Base-by-base conservation (phyloP, 1,140 invertebrate species). In the Procambarus clarkii region DNA sequence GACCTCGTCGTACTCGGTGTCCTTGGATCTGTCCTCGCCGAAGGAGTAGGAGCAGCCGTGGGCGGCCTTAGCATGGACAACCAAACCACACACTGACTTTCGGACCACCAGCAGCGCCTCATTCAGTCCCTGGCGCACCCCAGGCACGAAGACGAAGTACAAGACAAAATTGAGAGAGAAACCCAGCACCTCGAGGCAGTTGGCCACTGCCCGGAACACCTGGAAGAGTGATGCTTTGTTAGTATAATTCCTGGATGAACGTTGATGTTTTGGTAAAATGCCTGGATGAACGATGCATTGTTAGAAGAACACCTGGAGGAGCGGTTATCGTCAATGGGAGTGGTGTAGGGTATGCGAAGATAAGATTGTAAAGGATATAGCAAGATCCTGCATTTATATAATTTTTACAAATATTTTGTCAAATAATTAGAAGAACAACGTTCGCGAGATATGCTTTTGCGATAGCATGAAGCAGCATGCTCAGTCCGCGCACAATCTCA, bases 141-240 rank as follows among this genome's bases (percentile, higher is more conserved):
- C 86, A 7, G 69, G 74, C 80, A 93, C 86, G 50, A 93, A 86
- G 34, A 74, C 71, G 89, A 93, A 93, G 87, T 93, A 93, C 15
- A 93, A 82, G 4, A 93, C 74, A 45, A 93, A 92, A 60, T 93
- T 93, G 21, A 92, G 86, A 0, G 90, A 93, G 34, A 92, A 91
- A 5, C 92, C 91, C 34, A 93, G 81, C 15, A 89, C 78, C 78
- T 93, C 92, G n/a, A 92, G 71, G 74, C 81, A 76, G 60, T 93
- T 93, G 45, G 92, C 92, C 48, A 93, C 64, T 4, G 86, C 92
- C 2, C 92, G 86, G 50, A 92, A 93, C 15, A 93, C 80, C 92
- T 93, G 92, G 9, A 74, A 77, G 7, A 48, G 50, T 44, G 44
- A 34, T 2, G 18, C 9, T 9, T 64, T 21, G 60, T 5, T 64